A percentile compares a stretch with the other conserved stretches of the same genome.
Evolutionary conservation across 2,888 invertebrate species (phyloP).

Genomic region (Torymus tubicola): DNA sequence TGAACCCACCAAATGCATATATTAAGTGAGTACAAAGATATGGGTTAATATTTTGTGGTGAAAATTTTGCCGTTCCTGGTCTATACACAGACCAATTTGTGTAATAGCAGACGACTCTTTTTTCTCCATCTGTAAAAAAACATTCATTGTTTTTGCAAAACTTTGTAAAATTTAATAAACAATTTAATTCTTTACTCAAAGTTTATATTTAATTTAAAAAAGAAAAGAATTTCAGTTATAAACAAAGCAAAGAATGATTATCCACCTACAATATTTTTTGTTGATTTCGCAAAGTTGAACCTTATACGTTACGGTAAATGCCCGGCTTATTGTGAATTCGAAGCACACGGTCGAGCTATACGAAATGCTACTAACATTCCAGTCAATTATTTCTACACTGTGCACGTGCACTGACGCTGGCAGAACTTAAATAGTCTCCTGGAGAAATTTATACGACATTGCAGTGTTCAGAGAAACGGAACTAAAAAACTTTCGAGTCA

Average conservation of each 20-base stretch:
- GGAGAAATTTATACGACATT: conserved; percentile 36
- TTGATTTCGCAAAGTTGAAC: conserved; percentile 22
- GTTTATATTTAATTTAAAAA: too few species aligned
- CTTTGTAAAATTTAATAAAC: not conserved
- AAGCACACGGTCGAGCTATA: conserved; percentile 19
- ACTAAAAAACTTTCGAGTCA: conserved; percentile 34
- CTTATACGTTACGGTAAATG: not conserved
- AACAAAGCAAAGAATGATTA: conserved; percentile 8
- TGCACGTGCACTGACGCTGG: conserved; percentile 25
- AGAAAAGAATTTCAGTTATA: not conserved
- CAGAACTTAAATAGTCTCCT: conserved; percentile 27
- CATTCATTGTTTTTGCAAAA: too few species aligned
- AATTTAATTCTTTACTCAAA: too few species aligned
- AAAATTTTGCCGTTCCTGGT: conserved; percentile 93
- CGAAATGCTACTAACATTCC: conserved; percentile 38
- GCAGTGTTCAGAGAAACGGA: conserved; percentile 17
- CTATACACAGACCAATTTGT: conserved; percentile 96
- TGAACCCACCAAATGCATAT: conserved; percentile 95
- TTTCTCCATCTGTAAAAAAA: conserved; percentile 78
- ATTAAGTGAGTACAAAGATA: conserved; percentile 95
- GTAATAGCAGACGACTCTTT: conserved; percentile 92
- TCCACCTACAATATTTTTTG: conserved; percentile 8
- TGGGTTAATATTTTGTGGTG: conserved; percentile 95
- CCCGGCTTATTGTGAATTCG: conserved; percentile 31
- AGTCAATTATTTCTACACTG: conserved; percentile 48